Base-by-base conservation (phyloP, 1,140 invertebrate genomes). In the Drosophila nigromelanica region DNA sequence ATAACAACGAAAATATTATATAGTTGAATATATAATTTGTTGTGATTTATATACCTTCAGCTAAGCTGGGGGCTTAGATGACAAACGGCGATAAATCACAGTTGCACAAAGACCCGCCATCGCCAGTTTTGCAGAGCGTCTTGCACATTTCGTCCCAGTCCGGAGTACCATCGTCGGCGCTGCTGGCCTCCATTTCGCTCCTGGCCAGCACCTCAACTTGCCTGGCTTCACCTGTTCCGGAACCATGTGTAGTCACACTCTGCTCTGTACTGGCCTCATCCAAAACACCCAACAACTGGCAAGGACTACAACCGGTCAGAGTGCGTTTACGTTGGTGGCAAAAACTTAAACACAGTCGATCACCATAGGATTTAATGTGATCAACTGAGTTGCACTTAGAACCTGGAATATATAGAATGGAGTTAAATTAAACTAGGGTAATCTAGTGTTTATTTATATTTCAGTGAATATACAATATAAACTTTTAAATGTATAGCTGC, bases 41-140 rank as follows among this genome's bases (percentile, higher is more conserved):
- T 71, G 82, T 82, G 78, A 87, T 89, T 72, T 71, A 78, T 70
- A 30, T 83, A 54, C 82, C 71, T 76, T 54, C 52, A 73, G 24
- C 55, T 14, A 10, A 74, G 54, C 51, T 40, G 14, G 15, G 18
- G 5, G 50, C 52, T 51, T 24, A 89, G 73, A 10, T 85, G 76
- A 85, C 76, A 76, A 93, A 92, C 50, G 93, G 93, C 47, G 93
- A 90, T 52, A 93, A 83, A 92, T 94, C 93, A 91, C 93, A 94
- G 78, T 93, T 92, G 89, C 93, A 94, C 78, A 93, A 93, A 66
- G 90, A 91, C 60, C 93, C 93, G 58, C 93, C 93, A 73, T 93
- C 92, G 37, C 93, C 93, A 74, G 91, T 91, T 64, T 91, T 82
- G 85, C 93, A 94, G 71, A 92, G 86, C 21, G 78, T 33, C 62